Conservation (phyloP, 2,113 vertebrate species). For the Pseudorasbora parva region DNA sequence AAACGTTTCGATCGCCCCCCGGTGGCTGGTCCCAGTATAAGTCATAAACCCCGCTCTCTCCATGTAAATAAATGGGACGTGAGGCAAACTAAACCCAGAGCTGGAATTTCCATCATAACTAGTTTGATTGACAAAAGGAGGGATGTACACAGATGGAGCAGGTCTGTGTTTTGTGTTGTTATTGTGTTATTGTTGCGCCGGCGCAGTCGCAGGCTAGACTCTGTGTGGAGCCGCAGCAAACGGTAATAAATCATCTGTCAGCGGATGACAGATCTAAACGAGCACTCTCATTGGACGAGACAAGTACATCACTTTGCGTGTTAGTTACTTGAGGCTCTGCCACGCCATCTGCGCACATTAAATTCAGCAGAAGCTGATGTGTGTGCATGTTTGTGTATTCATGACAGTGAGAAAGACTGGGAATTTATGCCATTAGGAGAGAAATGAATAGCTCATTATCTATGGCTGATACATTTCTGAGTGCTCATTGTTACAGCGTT, state of each 20-base stretch:
- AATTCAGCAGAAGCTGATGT: constrained; percentile 55
- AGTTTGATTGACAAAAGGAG: not conserved
- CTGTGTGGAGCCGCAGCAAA: not conserved
- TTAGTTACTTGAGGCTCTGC: constrained; percentile 67
- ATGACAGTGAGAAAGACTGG: constrained; percentile 54
- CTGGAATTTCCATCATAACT: not conserved
- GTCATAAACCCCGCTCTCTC: no score
- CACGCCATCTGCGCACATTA: constrained; percentile 72
- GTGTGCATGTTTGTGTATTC: constrained; percentile 65
- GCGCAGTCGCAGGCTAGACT: not conserved
- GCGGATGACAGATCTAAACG: constrained; percentile 68
- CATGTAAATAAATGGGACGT: no score
- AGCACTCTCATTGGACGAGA: constrained; percentile 78
- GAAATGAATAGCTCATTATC: not conserved
- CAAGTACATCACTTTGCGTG: constrained; percentile 75
- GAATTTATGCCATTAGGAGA: constrained; percentile 4
- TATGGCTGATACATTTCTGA: not conserved
- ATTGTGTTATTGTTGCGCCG: not conserved
- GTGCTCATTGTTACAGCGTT: not conserved
- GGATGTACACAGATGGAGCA: not conserved
- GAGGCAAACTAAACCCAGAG: not conserved
- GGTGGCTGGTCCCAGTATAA: no score
- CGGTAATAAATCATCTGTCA: constrained; percentile 49
- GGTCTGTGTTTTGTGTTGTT: not conserved
- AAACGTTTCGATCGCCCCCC: no score